Conservation (phyloP, 1,140 invertebrate species). For the Pseudomyrmex cubaensis region DNA sequence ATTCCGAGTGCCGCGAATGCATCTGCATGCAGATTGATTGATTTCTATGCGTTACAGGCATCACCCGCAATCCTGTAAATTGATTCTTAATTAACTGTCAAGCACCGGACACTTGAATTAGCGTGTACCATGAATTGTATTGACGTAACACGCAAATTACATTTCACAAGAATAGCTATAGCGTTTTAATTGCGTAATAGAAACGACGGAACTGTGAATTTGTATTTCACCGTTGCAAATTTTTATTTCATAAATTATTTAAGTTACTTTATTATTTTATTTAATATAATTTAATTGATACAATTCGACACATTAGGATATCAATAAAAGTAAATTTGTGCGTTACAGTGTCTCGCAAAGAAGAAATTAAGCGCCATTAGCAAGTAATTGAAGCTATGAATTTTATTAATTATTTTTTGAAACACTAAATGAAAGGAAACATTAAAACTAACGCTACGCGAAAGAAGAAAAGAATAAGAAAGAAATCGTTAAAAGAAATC, state of each 20-base stretch:
- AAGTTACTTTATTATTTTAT: background rate
- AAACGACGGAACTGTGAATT: background rate
- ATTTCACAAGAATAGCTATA: slow-evolving; percentile 17
- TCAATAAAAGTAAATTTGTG: too few species aligned
- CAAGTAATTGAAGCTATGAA: slow-evolving; percentile 3
- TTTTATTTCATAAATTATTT: slow-evolving; percentile 17
- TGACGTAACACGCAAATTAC: slow-evolving; percentile 35
- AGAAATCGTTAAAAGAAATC: slow-evolving; percentile 48
- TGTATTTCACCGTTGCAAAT: background rate
- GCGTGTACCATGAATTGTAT: slow-evolving; percentile 33
- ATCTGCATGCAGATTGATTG: slow-evolving; percentile 58
- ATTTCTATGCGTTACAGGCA: slow-evolving; percentile 61
- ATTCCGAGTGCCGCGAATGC: slow-evolving; percentile 28
- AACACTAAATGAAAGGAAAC: background rate
- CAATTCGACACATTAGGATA: too few species aligned
- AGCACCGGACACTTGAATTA: slow-evolving; percentile 52
- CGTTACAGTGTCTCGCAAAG: too few species aligned
- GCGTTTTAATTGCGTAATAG: slow-evolving; percentile 6
- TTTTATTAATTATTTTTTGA: background rate
- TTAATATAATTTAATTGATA: slow-evolving; percentile 5
- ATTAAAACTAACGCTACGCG: background rate
- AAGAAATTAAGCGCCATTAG: background rate
- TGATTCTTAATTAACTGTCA: slow-evolving; percentile 65
- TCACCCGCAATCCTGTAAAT: slow-evolving; percentile 60
- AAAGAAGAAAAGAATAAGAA: background rate